Evolutionary conservation across 2,888 invertebrate species (phyloP), one percentile per base, ranked within the genome.

Genomic region (Eupithecia exiguata): DNA sequence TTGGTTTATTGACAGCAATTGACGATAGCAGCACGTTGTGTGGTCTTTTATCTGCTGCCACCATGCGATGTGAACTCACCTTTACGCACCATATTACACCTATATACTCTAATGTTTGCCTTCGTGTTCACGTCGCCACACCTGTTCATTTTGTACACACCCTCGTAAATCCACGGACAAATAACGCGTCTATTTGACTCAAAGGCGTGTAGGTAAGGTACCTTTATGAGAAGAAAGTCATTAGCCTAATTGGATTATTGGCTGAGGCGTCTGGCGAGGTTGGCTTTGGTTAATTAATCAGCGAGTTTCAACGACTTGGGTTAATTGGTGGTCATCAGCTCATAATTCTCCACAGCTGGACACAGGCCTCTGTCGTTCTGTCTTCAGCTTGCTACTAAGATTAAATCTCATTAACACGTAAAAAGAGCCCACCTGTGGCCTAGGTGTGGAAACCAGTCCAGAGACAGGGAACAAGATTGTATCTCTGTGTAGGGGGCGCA

Each of bases 41-140:
- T 53, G 4, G 49, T 25, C 30, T 30, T 30, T 53, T 58, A 25
- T 58, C 25, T 58, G 58, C 14, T 14, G 25, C 5, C 25, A 58
- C 58, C 14, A 14, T 58, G 25, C 58, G n/a, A 25, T 58, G n/a
- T 58, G 58, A 25, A 58, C 14, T 25, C 58, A 10, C 53, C 53
- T 53, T 53, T 58, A 58, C 58, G 12, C 58, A 58, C 58, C 14
- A 14, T 25, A 25, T 12, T 58, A 58, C 25, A 58, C 12, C 58
- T 25, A 35, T 35, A 62, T 3, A 35, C 38, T n/a, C 82, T 84
- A 86, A 87, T 86, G 85, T 88, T 87, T 85, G 84, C 78, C 67
- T 72, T 75, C 75, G 74, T 71, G 82, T 79, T 83, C 80, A 77
- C 83, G 84, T 85, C 79, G 81, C 81, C 84, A 81, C 86, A 86